These are phyloP conservation scores for Luidia sarsii DNA, from an alignment of 53 echinoderm and acorn worm species.

Conservation along the genomic window DNA sequence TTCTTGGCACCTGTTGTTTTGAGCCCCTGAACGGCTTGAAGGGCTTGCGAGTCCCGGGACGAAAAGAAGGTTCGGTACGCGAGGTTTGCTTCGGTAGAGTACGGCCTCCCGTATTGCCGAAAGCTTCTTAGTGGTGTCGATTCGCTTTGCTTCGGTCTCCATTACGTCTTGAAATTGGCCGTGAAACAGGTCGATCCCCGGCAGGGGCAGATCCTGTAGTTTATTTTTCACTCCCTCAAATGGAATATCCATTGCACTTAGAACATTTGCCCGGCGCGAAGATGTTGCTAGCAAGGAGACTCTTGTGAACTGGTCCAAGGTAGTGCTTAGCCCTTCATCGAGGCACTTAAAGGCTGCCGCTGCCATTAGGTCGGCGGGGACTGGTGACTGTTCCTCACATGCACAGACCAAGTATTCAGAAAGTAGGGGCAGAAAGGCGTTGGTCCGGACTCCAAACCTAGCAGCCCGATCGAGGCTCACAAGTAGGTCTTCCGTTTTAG, in stretches of 20 bases:
- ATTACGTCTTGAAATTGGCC: conserved; percentile 14
- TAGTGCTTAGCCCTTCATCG: not conserved
- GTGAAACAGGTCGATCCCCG: not conserved
- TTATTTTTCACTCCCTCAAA: not conserved
- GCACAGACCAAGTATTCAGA: conserved; percentile 8
- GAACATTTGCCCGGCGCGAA: not conserved
- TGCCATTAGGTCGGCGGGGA: not conserved
- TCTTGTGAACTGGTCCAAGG: not conserved
- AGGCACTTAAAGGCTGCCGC: not conserved
- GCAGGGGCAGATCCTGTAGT: not conserved
- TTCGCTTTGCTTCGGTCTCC: not conserved
- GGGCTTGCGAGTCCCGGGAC: not conserved
- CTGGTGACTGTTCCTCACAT: not conserved
- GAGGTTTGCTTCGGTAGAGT: not conserved
- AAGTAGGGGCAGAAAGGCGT: not conserved
- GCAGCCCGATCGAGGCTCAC: not conserved
- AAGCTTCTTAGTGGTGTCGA: not conserved
- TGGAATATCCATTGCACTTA: not conserved
- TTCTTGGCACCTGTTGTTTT: too few relatives aligned
- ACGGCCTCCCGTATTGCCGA: not conserved
- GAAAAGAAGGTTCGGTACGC: not conserved
- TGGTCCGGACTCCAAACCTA: not conserved
- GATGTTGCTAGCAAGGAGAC: not conserved
- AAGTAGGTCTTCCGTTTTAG: not conserved
- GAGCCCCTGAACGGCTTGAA: conserved; percentile 5